Base-by-base conservation (phyloP, 2,888 invertebrate species). In the Nomada ferruginata region DNA sequence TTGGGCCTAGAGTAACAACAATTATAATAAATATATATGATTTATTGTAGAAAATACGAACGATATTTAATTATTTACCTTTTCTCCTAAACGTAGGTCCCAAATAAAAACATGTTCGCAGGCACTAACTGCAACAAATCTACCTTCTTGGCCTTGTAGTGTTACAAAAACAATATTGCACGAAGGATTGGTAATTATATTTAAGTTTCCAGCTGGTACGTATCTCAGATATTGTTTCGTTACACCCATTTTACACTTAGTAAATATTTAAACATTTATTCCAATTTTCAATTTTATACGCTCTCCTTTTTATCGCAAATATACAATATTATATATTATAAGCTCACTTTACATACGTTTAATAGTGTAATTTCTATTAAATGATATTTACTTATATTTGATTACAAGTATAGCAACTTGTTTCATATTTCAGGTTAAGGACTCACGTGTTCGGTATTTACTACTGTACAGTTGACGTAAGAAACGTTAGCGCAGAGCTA, bases 191-290 rank as follows among this genome's bases (percentile, higher is more conserved):
- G 97, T 96, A 77, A 99, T 97, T 61, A 99, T 96, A 92, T 98
- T 98, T 93, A 98, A 98, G 82, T 96, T 96, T 11, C 97, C 98
- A 80, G 96, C 96, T 2, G 97, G 96, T 42, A 95, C 96, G 93
- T 97, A 99, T 69, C 98, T 96, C 87, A 99, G 95, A 95, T 99
- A 99, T 94, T 99, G 98, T 92, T 98, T 99, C 11, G 99, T 98
- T 75, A 98, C 94, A 69, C 97, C 98, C 98, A 98, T 98, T 36
- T 78, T 74, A 57, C 26, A 47, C 42, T 83, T 63, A 11, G 64
- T 66, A 26, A 64, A 15, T 65, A 68, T 10, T 47, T 20, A 61
- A 44, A 44, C 4, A 20, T 63, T 60, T 65, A 69, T 59, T 60
- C 36, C 11, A 52, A 23, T 44, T 18, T 65, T 42, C 0, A 44